A percentile compares a stretch with the other conserved stretches of the same genome.
These are phyloP conservation scores for Rapana venosa DNA, from an alignment of 2,888 invertebrate species.

Conservation along the genomic window DNA sequence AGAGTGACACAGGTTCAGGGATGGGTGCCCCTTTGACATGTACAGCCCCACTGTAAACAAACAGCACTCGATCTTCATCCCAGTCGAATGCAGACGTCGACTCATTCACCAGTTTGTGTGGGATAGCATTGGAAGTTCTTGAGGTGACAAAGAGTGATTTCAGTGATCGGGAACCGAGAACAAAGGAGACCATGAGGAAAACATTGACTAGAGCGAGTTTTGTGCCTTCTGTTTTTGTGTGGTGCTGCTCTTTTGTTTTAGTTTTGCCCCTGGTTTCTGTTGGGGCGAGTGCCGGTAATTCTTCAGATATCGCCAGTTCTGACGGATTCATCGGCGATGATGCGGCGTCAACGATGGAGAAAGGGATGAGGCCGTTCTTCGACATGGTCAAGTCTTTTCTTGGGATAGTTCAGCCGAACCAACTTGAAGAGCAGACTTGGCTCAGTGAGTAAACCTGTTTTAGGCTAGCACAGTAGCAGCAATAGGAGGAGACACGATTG, in stretches of 20 bases:
- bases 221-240: not conserved
- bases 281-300: conserved; percentile 30
- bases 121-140: not conserved
- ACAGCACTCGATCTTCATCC: not conserved
- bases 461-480: not conserved
- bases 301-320: conserved; percentile 35
- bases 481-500: not conserved
- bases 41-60: conserved; percentile 26
- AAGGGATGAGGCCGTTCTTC: conserved; percentile 65
- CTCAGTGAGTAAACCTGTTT: conserved; percentile 60
- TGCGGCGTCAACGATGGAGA: conserved; percentile 56
- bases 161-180: not conserved
- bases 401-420: conserved; percentile 60
- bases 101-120: not conserved
- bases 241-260: conserved; percentile 44
- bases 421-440: conserved; percentile 54
- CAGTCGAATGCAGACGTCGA: conserved; percentile 11
- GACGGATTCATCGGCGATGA: not conserved
- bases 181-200: not conserved
- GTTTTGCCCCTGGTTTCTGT: not conserved
- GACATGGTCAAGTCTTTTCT: conserved; percentile 67
- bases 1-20: conserved; percentile 32
- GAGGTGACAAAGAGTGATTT: not conserved
- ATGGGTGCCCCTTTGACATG: conserved; percentile 32
- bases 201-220: not conserved